Evolutionary conservation across 2,888 invertebrate species (phyloP).

Genomic region (Amorpha juglandis): DNA sequence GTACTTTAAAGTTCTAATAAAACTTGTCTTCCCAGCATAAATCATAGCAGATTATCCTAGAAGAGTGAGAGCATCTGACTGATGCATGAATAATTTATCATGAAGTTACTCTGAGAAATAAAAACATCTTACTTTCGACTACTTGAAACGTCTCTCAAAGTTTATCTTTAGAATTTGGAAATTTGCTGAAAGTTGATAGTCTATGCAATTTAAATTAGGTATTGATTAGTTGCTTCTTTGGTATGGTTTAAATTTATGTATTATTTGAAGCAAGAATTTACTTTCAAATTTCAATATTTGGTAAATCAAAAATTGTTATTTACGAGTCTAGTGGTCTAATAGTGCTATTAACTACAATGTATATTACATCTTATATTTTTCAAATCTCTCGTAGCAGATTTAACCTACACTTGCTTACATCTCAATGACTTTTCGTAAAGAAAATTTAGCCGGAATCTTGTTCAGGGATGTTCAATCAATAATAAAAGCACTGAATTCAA

Average conservation of each 20-base stretch:
- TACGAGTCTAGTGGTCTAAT: background rate
- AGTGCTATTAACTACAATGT: too few species aligned
- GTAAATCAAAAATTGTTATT: background rate
- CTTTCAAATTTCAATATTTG: background rate
- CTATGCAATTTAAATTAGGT: conserved; percentile 26
- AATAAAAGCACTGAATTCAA: background rate
- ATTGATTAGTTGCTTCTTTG: conserved; percentile 33
- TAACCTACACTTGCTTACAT: too few species aligned
- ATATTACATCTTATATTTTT: too few species aligned
- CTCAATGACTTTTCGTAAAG: background rate
- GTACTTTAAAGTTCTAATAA: background rate
- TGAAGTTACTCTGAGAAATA: conserved; percentile 36
- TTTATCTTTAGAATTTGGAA: conserved; percentile 4
- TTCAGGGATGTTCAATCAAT: background rate
- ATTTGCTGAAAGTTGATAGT: background rate
- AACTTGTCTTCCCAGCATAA: conserved; percentile 44
- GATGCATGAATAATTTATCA: conserved; percentile 54
- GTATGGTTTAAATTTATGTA: background rate
- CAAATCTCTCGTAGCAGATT: too few species aligned
- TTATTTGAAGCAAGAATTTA: background rate
- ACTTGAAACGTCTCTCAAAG: conserved; percentile 14
- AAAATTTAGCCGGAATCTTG: background rate
- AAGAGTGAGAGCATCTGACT: conserved; percentile 43
- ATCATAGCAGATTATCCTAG: conserved; percentile 56
- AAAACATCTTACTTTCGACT: conserved; percentile 26